phyloP scores from a whole-genome alignment of 2,797 vertebrate species.

The Moxostoma hubbsi region DNA sequence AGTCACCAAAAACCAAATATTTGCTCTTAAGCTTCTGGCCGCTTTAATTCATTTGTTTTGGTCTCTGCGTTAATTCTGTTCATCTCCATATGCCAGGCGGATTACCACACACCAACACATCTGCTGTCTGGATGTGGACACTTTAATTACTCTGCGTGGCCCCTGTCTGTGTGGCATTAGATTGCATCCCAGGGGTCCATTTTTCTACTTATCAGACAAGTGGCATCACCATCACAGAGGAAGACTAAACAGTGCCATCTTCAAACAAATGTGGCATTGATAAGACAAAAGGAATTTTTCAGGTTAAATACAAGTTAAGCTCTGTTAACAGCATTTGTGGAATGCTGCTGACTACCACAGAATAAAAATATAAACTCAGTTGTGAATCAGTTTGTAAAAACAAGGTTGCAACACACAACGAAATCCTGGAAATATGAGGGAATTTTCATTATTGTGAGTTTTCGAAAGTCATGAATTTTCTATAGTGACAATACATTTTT shows the following conservation, averaged over 20 bases:
- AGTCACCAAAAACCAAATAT: constrained; percentile 64
- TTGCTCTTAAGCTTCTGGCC: constrained; percentile 61
- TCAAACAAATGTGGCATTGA: neutral
- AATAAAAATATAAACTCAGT: too few species aligned
- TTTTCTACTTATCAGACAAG: constrained; percentile 56
- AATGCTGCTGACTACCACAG: too few species aligned
- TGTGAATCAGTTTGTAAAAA: too few species aligned
- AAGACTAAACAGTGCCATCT: constrained; percentile 7
- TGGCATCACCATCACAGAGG: constrained; percentile 5
- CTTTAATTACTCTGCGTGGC: constrained; percentile 76
- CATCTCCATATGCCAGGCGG: constrained; percentile 79
- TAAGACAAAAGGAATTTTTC: neutral
- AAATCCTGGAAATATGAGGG: too few species aligned
- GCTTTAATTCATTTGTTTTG: constrained; percentile 77
- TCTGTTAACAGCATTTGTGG: too few species aligned
- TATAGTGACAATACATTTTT: too few species aligned
- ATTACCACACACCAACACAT: constrained; percentile 74
- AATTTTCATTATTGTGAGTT: too few species aligned
- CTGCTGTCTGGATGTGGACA: constrained; percentile 73
- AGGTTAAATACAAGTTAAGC: too few species aligned
- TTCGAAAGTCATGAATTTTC: too few species aligned
- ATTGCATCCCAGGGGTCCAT: constrained; percentile 65
- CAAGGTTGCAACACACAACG: too few species aligned
- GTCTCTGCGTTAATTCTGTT: constrained; percentile 78
- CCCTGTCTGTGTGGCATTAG: constrained; percentile 68